Conservation (phyloP, 2,888 invertebrate species). For the Apomyelois bistriatella region DNA sequence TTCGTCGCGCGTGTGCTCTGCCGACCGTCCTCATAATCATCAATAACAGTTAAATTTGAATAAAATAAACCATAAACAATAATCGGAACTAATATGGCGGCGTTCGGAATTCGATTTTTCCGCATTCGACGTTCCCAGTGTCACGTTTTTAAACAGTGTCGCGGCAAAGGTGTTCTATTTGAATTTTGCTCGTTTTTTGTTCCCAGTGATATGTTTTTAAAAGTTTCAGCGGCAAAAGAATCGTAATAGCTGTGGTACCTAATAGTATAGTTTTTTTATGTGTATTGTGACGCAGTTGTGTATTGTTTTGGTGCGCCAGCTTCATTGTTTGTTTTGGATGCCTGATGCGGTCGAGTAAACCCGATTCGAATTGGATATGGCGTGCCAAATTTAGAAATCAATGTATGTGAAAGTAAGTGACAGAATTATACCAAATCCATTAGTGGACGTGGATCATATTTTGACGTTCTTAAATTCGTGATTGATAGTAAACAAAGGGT, state of each 20-base stretch:
- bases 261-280: not conserved
- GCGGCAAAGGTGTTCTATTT: slow-evolving; percentile 14
- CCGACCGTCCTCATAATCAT: slow-evolving; percentile 35
- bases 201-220: slow-evolving; percentile 11
- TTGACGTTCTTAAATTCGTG: too few species aligned
- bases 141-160: slow-evolving; percentile 12
- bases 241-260: not conserved
- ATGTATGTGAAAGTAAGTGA: slow-evolving; percentile 17
- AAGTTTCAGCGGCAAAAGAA: slow-evolving; percentile 4
- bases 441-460: not conserved
- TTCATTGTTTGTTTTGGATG: slow-evolving; percentile 22
- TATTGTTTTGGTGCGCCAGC: slow-evolving; percentile 20
- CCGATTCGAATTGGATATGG: slow-evolving; percentile 14
- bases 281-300: slow-evolving; percentile 4
- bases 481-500: too few species aligned
- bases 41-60: slow-evolving; percentile 35
- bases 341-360: slow-evolving; percentile 12
- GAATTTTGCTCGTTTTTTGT: slow-evolving; percentile 8
- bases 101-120: slow-evolving; percentile 24
- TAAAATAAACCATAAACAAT: slow-evolving; percentile 43
- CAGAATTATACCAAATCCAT: not conserved
- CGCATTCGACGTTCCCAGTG: slow-evolving; percentile 18
- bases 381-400: slow-evolving; percentile 18
- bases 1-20: slow-evolving; percentile 40
- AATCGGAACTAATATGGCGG: slow-evolving; percentile 26